Conservation (phyloP, 2,888 invertebrate genomes). For the Dusona sp. region DNA sequence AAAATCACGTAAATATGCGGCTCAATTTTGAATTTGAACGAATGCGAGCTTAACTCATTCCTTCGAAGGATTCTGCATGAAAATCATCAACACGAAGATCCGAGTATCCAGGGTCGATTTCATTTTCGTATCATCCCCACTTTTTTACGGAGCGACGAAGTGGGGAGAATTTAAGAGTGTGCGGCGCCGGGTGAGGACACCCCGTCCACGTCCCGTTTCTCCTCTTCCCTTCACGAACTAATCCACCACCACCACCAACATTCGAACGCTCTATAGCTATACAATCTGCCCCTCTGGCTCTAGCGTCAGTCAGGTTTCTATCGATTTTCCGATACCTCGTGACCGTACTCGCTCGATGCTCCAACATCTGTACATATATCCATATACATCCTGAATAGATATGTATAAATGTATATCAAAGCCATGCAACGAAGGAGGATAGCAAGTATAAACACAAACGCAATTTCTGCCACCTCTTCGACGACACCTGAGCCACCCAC, state of each 20-base stretch:
- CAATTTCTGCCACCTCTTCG: constrained; percentile 71
- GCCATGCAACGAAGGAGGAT: constrained; percentile 49
- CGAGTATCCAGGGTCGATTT: constrained; percentile 53
- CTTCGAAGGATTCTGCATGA: constrained; percentile 5
- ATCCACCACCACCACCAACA: constrained; percentile 68
- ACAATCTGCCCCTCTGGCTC: constrained; percentile 56
- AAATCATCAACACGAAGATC: constrained; percentile 43
- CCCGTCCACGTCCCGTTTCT: constrained; percentile 52
- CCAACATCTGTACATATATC: constrained; percentile 71
- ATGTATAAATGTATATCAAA: neutral
- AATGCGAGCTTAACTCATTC: neutral
- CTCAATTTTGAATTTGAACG: neutral
- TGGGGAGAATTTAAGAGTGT: constrained; percentile 1
- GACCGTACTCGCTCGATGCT: constrained; percentile 82
- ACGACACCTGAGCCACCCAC: constrained; percentile 71
- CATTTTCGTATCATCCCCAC: constrained; percentile 40
- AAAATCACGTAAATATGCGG: neutral
- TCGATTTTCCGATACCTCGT: constrained; percentile 84
- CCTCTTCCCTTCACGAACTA: constrained; percentile 50
- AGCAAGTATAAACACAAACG: constrained; percentile 73
- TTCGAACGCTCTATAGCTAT: constrained; percentile 20
- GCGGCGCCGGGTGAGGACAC: constrained; percentile 30
- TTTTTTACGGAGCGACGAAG: neutral
- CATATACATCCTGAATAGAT: neutral
- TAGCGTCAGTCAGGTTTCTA: constrained; percentile 81